A percentile compares a stretch with the other conserved stretches of the same genome.
These are phyloP conservation scores for Myotis davidii DNA, from an alignment of 2,113 vertebrate species.

Conservation along the genomic window DNA sequence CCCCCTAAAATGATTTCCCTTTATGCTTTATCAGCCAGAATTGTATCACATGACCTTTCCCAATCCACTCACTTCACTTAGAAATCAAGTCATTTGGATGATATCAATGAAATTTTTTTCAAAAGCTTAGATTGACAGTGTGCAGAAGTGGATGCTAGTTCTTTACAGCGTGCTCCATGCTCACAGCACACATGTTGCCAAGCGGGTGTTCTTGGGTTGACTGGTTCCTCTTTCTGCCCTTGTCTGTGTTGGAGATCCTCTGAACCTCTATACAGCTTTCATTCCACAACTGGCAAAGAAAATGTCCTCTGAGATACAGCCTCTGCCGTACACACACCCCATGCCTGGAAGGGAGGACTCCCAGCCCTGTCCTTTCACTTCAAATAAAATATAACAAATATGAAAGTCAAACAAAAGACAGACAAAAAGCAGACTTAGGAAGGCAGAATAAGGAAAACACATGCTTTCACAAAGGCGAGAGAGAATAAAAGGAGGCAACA, in stretches of 20 bases:
- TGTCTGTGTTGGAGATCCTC: neutral
- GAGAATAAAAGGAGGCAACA: neutral
- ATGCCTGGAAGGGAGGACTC: neutral
- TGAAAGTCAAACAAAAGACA: conserved; percentile 53
- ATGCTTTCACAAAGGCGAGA: neutral
- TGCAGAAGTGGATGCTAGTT: neutral
- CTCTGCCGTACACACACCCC: neutral
- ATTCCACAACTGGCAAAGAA: neutral
- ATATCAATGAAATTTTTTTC: neutral
- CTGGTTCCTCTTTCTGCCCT: neutral
- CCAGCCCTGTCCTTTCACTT: neutral
- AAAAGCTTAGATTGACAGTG: neutral
- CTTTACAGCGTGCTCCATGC: neutral
- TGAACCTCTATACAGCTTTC: neutral
- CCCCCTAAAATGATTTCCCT: neutral
- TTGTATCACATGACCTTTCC: neutral
- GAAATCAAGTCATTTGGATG: neutral
- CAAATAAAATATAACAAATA: conserved; percentile 51
- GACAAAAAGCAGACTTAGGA: conserved; percentile 53
- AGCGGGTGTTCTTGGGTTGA: neutral
- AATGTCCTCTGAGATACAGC: neutral
- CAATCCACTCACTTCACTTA: neutral
- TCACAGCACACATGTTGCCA: neutral
- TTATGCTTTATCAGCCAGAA: neutral
- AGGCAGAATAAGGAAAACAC: conserved; percentile 36